Evolutionary conservation across 2,113 vertebrate species (phyloP).

Genomic region (Nipponia nippon): DNA sequence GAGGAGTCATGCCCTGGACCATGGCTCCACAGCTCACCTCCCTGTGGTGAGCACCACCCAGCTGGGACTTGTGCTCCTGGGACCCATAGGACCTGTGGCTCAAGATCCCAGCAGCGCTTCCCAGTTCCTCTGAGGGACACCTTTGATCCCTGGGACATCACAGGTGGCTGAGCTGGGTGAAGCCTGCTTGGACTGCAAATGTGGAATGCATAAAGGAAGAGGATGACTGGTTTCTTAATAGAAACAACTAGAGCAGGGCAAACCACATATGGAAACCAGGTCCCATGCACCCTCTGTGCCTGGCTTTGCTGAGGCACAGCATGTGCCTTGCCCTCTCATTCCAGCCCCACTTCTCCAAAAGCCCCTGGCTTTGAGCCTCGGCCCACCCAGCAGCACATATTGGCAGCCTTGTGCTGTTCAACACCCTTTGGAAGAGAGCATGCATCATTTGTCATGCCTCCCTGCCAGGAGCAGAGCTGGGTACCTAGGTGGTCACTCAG

Average conservation of each 20-base stretch:
- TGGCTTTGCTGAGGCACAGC: not conserved
- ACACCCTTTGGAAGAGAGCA: not conserved
- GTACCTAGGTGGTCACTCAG: not conserved
- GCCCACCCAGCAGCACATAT: too few relatives aligned
- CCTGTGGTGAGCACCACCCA: not conserved
- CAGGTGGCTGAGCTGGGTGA: not conserved
- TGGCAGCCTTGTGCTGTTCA: not conserved
- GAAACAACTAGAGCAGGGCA: not conserved
- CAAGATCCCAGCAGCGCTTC: accelerated
- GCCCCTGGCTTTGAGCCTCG: not conserved
- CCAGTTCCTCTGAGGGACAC: not conserved
- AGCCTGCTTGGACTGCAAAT: not conserved
- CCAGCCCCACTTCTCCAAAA: not conserved
- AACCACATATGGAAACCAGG: not conserved
- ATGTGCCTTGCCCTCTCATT: not conserved
- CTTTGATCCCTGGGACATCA: not conserved
- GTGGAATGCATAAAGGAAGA: not conserved
- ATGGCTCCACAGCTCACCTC: not conserved
- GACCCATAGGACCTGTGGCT: not conserved
- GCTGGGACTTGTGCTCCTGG: not conserved
- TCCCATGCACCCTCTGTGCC: too few relatives aligned
- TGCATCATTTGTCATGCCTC: too few relatives aligned
- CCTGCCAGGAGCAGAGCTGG: not conserved
- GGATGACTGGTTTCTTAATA: not conserved
- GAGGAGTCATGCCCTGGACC: not conserved